These are phyloP conservation scores for Salticus scenicus DNA, from an alignment of 2,888 invertebrate genomes.

Conservation along the genomic window DNA sequence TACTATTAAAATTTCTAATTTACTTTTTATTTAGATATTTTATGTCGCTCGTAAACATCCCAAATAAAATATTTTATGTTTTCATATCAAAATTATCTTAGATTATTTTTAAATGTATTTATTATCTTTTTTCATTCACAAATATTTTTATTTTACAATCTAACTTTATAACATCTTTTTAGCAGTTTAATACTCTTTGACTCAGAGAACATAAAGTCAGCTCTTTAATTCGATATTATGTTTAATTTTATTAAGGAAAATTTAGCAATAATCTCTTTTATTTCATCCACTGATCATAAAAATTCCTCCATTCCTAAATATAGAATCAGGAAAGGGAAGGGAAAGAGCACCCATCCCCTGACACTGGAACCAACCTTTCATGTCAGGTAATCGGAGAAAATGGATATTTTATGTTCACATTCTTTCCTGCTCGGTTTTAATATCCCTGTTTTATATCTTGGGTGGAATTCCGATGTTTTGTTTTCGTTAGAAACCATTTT, in stretches of 20 bases:
- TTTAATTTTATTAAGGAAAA: slow-evolving; percentile 14
- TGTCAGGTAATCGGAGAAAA: background rate
- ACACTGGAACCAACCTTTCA: background rate
- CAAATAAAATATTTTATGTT: too few relatives aligned
- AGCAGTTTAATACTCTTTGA: too few relatives aligned
- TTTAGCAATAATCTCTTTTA: background rate
- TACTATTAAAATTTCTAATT: too few relatives aligned
- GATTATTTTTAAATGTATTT: too few relatives aligned
- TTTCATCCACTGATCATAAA: background rate
- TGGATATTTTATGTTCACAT: background rate
- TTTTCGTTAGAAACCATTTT: background rate
- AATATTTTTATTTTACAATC: too few relatives aligned
- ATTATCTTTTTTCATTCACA: too few relatives aligned
- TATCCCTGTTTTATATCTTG: background rate
- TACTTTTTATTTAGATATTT: too few relatives aligned
- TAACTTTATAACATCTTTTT: too few relatives aligned
- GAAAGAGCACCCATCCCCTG: background rate
- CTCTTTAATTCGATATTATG: too few relatives aligned
- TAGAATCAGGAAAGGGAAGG: background rate
- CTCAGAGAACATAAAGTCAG: too few relatives aligned
- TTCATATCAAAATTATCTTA: too few relatives aligned
- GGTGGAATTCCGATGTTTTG: background rate
- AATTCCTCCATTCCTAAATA: background rate
- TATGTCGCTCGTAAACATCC: too few relatives aligned
- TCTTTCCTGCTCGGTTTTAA: background rate